Base-by-base conservation (phyloP, 1,140 invertebrate genomes). In the Pseudoatta argentina region DNA sequence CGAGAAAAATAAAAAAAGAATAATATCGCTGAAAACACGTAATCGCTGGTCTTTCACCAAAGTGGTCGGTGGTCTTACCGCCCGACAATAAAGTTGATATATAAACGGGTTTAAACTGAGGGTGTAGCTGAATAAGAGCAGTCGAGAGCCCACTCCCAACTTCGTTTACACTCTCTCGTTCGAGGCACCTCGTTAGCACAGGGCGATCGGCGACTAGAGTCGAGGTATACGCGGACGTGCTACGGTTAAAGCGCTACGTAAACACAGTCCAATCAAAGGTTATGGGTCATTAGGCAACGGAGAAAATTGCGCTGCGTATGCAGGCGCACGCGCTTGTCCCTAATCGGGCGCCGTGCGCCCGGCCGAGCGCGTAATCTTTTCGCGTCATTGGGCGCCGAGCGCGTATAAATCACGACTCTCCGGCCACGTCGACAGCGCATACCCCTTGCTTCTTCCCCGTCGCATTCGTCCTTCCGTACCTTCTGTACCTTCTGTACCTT, bases 211-310 rank as follows among this genome's bases (percentile, higher is more conserved):
- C 53, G 69, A 59, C 34, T 53, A 53, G 63, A 30, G 14, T 27
- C 8, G 48, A 51, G 53, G 66, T 44, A 10, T 55, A 87, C 86
- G 16, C 51, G 21, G 30, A 30, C 55, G 16, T 63, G 34, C n/a
- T 51, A 48, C 16, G 64, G 71, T 89, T 88, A 91, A 91, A 91
- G 89, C 86, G 92, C 92, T 83, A 86, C 88, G 93, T 94, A 94
- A 94, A 93, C 93, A 92, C 69, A 86, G 88, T 82, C 93, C 92
- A 95, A 95, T 95, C 94, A 94, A 93, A 94, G 92, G 91, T 94
- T 93, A 95, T 93, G 93, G 92, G 87, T 93, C 94, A 95, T 95
- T 95, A 95, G 92, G 92, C 93, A 94, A 86, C 77, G 92, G 92
- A 91, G 92, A 93, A 95, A 95, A 94, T 95, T 91, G 90, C 88